Evolutionary conservation across 1,140 invertebrate genomes (phyloP).

Genomic region (Drosophila seguyi): DNA sequence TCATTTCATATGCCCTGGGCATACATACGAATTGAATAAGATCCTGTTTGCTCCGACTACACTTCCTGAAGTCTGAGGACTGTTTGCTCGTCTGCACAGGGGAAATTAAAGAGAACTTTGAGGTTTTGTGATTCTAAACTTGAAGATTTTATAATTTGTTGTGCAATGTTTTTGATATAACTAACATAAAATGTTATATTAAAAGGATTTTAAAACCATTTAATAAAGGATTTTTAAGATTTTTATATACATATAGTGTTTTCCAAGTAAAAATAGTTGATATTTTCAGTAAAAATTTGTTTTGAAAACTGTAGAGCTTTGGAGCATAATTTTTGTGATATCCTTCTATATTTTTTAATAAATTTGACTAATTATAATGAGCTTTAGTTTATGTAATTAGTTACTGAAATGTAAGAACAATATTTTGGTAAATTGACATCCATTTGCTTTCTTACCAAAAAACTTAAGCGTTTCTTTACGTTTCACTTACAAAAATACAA

Average conservation of each 20-base stretch:
- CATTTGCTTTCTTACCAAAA: background rate
- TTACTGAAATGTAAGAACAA: too few relatives aligned
- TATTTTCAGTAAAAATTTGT: background rate
- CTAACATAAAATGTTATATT: background rate
- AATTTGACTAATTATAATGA: too few relatives aligned
- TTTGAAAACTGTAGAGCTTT: background rate
- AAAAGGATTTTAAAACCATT: background rate
- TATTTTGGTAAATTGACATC: too few relatives aligned
- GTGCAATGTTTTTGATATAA: background rate
- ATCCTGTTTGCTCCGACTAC: conserved; percentile 44
- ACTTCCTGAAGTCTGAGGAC: conserved; percentile 64
- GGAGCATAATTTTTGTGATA: background rate
- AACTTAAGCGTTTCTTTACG: background rate
- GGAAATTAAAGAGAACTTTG: background rate
- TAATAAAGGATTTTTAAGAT: too few relatives aligned
- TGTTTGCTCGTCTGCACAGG: conserved; percentile 51
- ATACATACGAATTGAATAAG: conserved; percentile 63
- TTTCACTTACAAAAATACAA: background rate
- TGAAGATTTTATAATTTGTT: background rate
- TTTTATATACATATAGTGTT: background rate
- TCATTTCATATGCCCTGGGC: conserved; percentile 68
- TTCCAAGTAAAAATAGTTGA: too few relatives aligned
- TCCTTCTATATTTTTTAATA: background rate
- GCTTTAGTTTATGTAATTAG: background rate
- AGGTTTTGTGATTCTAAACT: background rate